phyloP scores from a whole-genome alignment of 2,113 vertebrate species.

The Epinephelus moara region DNA sequence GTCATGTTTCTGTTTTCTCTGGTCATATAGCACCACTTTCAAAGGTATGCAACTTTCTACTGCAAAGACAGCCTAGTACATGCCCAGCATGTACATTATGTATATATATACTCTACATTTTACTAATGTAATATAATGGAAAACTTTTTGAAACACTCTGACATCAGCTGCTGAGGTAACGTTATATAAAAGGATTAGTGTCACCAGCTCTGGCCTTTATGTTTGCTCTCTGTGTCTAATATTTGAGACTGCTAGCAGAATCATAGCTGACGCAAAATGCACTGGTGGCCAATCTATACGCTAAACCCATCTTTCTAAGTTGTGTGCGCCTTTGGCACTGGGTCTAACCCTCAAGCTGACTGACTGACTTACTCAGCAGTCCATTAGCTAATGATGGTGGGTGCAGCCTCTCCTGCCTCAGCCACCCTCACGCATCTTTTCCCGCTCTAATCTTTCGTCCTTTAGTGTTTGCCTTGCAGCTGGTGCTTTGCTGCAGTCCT shows the following conservation, averaged over 20 bases:
- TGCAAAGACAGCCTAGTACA: too few species aligned
- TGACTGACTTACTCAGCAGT: constrained; percentile 74
- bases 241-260: constrained; percentile 33
- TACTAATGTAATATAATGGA: background rate
- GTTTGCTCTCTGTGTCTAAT: constrained; percentile 20
- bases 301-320: constrained; percentile 48
- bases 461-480: constrained; percentile 12
- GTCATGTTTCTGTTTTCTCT: too few species aligned
- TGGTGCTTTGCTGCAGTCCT: constrained; percentile 47
- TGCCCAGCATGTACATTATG: too few species aligned
- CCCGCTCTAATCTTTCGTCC: constrained; percentile 10
- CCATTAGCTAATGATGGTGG: constrained; percentile 81
- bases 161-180: constrained; percentile 13
- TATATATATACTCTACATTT: background rate
- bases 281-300: constrained; percentile 44
- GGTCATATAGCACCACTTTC: too few species aligned
- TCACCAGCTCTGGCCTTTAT: constrained; percentile 12
- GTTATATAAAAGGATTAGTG: constrained; percentile 24
- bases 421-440: constrained; percentile 39
- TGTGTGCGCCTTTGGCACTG: constrained; percentile 57
- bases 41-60: too few species aligned
- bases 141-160: background rate
- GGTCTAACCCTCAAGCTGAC: constrained; percentile 49
- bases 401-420: constrained; percentile 51
- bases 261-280: constrained; percentile 35